Percentiles rank a stretch among this genome's conserved stretches.
Conservation (phyloP, 2,113 vertebrate species). For the Leucosticte australis region DNA sequence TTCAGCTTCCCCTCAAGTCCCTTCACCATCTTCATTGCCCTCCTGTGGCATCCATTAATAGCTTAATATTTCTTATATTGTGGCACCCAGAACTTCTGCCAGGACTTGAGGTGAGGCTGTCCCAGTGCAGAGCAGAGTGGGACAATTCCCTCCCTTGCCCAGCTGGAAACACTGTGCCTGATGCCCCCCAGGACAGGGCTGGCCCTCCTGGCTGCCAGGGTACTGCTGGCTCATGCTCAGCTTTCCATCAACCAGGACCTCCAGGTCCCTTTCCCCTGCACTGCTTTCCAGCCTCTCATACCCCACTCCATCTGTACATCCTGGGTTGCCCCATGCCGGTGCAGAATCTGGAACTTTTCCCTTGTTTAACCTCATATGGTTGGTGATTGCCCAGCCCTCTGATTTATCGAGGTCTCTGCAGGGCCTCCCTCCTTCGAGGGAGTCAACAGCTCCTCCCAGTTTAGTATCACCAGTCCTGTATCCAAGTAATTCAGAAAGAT, state of each 20-base stretch:
- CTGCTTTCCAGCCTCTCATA: neutral
- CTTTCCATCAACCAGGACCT: rapidly evolving
- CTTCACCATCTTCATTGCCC: rapidly evolving
- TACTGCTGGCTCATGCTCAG: neutral
- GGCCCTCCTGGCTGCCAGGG: neutral
- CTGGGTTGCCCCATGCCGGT: neutral
- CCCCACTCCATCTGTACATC: neutral
- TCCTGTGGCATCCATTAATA: neutral
- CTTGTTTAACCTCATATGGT: neutral
- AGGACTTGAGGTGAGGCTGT: rapidly evolving
- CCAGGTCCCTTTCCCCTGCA: neutral
- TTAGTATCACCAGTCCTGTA: neutral
- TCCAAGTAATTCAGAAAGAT: neutral
- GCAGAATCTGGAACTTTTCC: rapidly evolving
- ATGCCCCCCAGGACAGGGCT: rapidly evolving
- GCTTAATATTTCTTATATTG: neutral
- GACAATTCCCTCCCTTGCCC: neutral
- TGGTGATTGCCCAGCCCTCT: neutral
- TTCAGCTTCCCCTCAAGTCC: neutral
- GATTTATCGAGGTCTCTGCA: rapidly evolving
- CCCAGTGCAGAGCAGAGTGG: rapidly evolving
- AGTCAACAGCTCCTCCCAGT: neutral
- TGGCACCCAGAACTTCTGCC: neutral
- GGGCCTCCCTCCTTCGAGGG: rapidly evolving
- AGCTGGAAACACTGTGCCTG: neutral